These are phyloP conservation scores for Amblyopsis rosae DNA, from an alignment of 2,113 vertebrate species.

Conservation along the genomic window DNA sequence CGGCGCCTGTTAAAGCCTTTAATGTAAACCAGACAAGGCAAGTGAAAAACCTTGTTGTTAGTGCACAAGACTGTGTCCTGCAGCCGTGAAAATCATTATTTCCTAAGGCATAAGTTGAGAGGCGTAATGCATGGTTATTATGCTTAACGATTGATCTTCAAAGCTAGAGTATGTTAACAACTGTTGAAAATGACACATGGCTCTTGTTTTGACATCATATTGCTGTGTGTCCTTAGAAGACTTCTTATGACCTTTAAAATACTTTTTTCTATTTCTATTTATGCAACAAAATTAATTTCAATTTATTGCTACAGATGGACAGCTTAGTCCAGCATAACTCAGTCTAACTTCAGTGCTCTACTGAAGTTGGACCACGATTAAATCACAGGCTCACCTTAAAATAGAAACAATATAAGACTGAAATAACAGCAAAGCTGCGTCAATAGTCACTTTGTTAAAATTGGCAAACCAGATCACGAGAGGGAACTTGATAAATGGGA, in stretches of 20 bases:
- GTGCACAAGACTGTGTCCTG: conserved; percentile 23
- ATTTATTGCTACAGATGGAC: conserved; percentile 30
- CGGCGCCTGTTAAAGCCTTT: conserved; percentile 31
- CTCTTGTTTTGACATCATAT: conserved; percentile 39
- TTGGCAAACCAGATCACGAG: background rate
- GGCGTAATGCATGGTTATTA: conserved; percentile 39
- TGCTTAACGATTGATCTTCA: conserved; percentile 54
- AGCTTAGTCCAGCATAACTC: conserved; percentile 28
- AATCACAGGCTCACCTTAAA: conserved; percentile 12
- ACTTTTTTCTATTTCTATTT: conserved; percentile 28
- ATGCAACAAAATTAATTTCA: conserved; percentile 23
- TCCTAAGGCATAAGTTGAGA: conserved; percentile 25
- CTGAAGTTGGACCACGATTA: conserved; percentile 19
- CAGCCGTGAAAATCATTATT: conserved; percentile 49
- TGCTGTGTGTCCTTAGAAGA: conserved; percentile 30
- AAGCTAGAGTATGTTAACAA: conserved; percentile 65
- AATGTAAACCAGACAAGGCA: conserved; percentile 48
- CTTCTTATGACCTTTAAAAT: conserved; percentile 15
- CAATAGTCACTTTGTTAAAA: background rate
- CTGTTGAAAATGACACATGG: conserved; percentile 44
- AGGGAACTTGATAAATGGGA: background rate
- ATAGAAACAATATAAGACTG: conserved; percentile 2
- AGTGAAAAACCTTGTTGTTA: conserved; percentile 20
- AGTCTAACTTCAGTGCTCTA: conserved; percentile 29
- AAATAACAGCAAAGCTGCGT: conserved; percentile 15